Evolutionary conservation across 2,797 vertebrate species (phyloP).

Genomic region (Falco rusticolus): DNA sequence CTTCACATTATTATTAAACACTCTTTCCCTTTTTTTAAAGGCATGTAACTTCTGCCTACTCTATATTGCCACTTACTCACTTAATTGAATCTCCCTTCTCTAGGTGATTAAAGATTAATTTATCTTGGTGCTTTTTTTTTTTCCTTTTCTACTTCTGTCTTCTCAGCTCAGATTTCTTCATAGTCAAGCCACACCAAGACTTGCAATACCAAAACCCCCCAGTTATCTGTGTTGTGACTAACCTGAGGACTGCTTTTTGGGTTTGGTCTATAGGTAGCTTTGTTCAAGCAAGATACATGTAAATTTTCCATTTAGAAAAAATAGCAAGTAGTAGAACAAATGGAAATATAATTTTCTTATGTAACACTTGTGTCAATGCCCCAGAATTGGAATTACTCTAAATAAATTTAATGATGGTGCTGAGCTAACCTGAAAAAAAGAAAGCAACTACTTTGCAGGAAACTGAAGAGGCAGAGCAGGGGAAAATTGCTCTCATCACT

Average conservation of each 20-base stretch:
- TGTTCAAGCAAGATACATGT: neutral
- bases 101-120: neutral
- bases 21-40: neutral
- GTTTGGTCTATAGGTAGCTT: neutral
- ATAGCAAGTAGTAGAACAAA: neutral
- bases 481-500: neutral
- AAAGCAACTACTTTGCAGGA: neutral
- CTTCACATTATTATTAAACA: neutral
- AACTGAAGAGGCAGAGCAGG: neutral
- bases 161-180: neutral
- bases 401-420: neutral
- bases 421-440: neutral
- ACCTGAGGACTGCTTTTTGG: neutral
- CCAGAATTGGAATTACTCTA: neutral
- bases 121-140: neutral
- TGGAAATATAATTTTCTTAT: neutral
- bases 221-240: neutral
- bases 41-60: neutral
- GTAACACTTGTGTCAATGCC: neutral
- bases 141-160: neutral
- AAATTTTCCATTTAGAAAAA: neutral
- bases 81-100: neutral
- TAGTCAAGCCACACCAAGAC: neutral
- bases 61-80: neutral
- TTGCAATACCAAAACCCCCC: neutral